A percentile compares a stretch with the other conserved stretches of the same genome.
phyloP scores from a whole-genome alignment of 2,797 vertebrate species.

The Sebastes steindachneri region DNA sequence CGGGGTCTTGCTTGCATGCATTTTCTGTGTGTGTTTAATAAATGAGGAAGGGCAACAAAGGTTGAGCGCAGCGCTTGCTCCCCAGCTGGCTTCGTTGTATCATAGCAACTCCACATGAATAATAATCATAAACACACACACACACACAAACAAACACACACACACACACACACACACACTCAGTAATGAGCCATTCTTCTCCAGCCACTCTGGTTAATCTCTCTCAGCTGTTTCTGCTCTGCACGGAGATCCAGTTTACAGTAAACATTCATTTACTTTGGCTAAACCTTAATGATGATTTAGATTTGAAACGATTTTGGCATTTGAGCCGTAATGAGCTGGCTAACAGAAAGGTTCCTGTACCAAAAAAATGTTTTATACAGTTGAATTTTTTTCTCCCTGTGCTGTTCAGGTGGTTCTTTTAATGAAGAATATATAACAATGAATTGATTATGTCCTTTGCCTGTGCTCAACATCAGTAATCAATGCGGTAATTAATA shows the following conservation, averaged over 20 bases:
- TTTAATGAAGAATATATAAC: neutral
- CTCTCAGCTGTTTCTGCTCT: constrained; percentile 67
- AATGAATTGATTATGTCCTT: neutral
- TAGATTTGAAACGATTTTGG: constrained; percentile 47
- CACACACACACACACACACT: constrained; percentile 62
- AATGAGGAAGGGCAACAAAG: constrained; percentile 78
- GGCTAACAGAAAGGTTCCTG: neutral
- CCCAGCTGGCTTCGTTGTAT: constrained; percentile 77
- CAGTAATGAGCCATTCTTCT: constrained; percentile 70
- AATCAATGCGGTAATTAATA: neutral
- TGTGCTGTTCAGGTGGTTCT: neutral
- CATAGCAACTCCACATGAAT: constrained; percentile 81
- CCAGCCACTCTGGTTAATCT: constrained; percentile 66
- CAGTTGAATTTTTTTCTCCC: neutral
- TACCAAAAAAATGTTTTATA: neutral
- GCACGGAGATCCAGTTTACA: constrained; percentile 53
- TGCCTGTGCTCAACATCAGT: neutral
- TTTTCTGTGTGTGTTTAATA: constrained; percentile 72
- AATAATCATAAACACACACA: constrained; percentile 74
- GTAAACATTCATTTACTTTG: constrained; percentile 46
- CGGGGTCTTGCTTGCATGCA: constrained; percentile 35
- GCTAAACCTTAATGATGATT: constrained; percentile 34
- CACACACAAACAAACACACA: neutral
- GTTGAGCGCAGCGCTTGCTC: constrained; percentile 75
- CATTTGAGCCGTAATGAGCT: constrained; percentile 24